Evolutionary conservation across 2,888 invertebrate genomes (phyloP).

Genomic region (Frankliniella intonsa): DNA sequence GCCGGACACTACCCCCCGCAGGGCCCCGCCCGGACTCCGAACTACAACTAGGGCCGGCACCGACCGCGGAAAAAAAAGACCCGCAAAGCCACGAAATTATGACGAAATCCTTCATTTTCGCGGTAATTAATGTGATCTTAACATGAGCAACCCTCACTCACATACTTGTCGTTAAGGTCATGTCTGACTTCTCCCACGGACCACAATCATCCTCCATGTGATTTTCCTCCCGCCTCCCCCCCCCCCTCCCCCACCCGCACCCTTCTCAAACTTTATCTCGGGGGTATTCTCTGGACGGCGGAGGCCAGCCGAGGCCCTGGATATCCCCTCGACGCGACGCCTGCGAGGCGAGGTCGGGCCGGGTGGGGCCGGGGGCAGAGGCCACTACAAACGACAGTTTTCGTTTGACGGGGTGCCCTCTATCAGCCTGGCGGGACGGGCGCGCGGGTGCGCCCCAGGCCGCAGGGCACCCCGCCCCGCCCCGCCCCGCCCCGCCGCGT

Average conservation of each 20-base stretch:
- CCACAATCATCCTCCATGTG: too few species aligned
- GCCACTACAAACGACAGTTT: constrained; percentile 21
- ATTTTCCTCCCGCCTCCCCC: too few species aligned
- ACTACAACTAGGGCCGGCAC: too few species aligned
- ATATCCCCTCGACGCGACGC: neutral
- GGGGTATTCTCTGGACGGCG: too few species aligned
- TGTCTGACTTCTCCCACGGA: too few species aligned
- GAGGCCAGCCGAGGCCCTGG: neutral
- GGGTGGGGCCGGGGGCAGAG: neutral
- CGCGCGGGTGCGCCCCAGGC: neutral
- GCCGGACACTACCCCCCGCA: neutral
- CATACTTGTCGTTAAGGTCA: too few species aligned
- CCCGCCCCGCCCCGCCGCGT: neutral
- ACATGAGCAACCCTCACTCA: too few species aligned
- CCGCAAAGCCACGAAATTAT: too few species aligned
- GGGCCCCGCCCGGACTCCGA: neutral
- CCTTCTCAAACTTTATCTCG: neutral
- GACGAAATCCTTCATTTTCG: too few species aligned
- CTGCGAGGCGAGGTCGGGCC: neutral
- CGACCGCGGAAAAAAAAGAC: too few species aligned
- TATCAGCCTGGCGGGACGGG: neutral
- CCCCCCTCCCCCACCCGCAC: neutral
- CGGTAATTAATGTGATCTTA: too few species aligned
- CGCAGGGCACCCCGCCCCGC: neutral
- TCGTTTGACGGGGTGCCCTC: neutral